Evolutionary conservation across 2,797 vertebrate genomes (phyloP).

Genomic region (Sardinella longiceps): DNA sequence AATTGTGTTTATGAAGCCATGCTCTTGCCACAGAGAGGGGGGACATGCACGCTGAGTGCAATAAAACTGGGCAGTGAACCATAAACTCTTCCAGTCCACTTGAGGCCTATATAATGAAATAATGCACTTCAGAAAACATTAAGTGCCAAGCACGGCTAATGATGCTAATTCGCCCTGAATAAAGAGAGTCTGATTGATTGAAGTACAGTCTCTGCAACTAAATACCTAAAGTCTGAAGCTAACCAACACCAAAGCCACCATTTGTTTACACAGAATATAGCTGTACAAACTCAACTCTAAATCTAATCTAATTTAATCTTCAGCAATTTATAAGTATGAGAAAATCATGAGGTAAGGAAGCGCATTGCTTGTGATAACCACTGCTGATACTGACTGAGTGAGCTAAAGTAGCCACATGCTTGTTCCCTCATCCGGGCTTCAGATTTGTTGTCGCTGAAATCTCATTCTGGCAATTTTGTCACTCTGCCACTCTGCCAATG

Average conservation of each 20-base stretch:
- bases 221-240: neutral
- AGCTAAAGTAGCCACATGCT: too few relatives aligned
- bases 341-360: neutral
- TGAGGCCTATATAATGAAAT: slow-evolving; percentile 55
- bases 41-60: slow-evolving; percentile 34
- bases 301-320: too few relatives aligned
- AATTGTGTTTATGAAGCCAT: neutral
- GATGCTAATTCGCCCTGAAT: slow-evolving; percentile 48
- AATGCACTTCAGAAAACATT: slow-evolving; percentile 61
- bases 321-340: neutral
- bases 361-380: too few relatives aligned
- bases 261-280: neutral
- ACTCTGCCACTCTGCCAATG: too few relatives aligned
- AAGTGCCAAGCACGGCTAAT: slow-evolving; percentile 55
- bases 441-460: too few relatives aligned
- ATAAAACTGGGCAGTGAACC: slow-evolving; percentile 52
- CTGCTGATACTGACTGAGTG: too few relatives aligned
- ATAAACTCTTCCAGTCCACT: slow-evolving; percentile 51
- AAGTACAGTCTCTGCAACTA: neutral
- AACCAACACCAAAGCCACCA: neutral
- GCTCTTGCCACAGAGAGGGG: neutral
- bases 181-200: slow-evolving; percentile 35
- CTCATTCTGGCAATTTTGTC: too few relatives aligned
- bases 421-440: too few relatives aligned
- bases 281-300: neutral